Base-by-base conservation (phyloP, 2,797 vertebrate species). In the Amblyopsis hoosieri region DNA sequence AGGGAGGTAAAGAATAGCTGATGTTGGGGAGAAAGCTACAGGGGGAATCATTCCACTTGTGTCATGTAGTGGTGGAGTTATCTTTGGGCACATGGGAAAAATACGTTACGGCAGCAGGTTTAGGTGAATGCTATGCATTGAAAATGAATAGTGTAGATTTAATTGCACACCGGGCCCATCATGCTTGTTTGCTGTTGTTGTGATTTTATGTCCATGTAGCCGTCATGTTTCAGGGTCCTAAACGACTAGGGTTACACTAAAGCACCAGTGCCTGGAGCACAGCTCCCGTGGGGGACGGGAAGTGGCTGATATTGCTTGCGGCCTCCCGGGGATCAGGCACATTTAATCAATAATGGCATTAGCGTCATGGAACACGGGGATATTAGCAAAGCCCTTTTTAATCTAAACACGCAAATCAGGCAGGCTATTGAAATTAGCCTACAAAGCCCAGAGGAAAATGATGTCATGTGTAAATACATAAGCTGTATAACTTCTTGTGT, bases 291-390 rank as follows among this genome's bases (percentile, higher is more conserved):
- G 33, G 1, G 0, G 37, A 54, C 56, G 75, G 71, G 69, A 82
- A 80, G 72, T 69, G 56, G 69, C 62, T 42, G 51, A 56, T 37
- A 15, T 58, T 51, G 56, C 33, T 71, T 13, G 42, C 37, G 37
- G 67, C 69, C 48, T 72, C 69, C 61, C 12, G 70, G 62, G 73
- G 64, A 75, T 52, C 69, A 81, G 52, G 29, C 54, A 0, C 48
- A 66, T 59, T 62, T 49, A 52, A 60, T 67, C 63, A 54, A 1
- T 81, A 71, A 80, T 75, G 64, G 49, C 60, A 62, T 78, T 75
- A 79, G 62, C 60, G 63, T 23, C 47, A 78, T 67, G 60, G 60
- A 60, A 55, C 62, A 47, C 19, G 46, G 51, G 10, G 12, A 45
- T 58, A 54, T 54, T 62, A 62, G 51, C 58, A 56, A 66, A 66